Percentiles rank a stretch among this genome's conserved stretches.
These are phyloP conservation scores for Apostichopus californicus DNA, from an alignment of 35 echinoderm and acorn worm genomes.

Conservation along the genomic window DNA sequence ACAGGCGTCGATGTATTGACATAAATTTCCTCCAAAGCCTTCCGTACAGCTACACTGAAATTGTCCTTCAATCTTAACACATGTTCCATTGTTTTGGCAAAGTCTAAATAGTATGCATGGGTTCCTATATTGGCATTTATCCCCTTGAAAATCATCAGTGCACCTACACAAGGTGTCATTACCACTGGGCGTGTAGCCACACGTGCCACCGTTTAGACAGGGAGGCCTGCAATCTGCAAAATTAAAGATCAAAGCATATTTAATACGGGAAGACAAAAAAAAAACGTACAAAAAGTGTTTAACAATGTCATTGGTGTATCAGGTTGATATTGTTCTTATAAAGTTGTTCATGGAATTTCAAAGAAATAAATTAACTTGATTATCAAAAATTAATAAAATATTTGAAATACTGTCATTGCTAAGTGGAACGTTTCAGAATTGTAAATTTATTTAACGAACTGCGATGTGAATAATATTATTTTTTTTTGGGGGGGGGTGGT, in stretches of 20 bases:
- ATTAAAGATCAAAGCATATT: not conserved
- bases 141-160: not conserved
- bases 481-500: too few species aligned
- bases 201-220: constrained; percentile 11
- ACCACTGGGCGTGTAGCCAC: not conserved
- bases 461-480: too few species aligned
- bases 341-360: too few species aligned
- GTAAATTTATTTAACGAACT: too few species aligned
- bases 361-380: too few species aligned
- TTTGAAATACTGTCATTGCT: too few species aligned
- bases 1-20: constrained; percentile 11
- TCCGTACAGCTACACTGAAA: not conserved
- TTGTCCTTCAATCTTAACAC: not conserved
- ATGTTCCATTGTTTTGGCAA: constrained; percentile 25
- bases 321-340: too few species aligned
- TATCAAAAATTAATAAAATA: too few species aligned
- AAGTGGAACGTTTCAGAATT: too few species aligned
- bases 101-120: not conserved
- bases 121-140: not conserved
- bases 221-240: not conserved
- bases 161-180: not conserved
- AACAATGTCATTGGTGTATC: too few species aligned
- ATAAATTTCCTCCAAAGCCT: not conserved
- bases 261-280: too few species aligned
- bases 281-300: too few species aligned